Evolutionary conservation across 2,113 vertebrate genomes (phyloP), one percentile per base, ranked within the genome.

Genomic region (Canis aureus): DNA sequence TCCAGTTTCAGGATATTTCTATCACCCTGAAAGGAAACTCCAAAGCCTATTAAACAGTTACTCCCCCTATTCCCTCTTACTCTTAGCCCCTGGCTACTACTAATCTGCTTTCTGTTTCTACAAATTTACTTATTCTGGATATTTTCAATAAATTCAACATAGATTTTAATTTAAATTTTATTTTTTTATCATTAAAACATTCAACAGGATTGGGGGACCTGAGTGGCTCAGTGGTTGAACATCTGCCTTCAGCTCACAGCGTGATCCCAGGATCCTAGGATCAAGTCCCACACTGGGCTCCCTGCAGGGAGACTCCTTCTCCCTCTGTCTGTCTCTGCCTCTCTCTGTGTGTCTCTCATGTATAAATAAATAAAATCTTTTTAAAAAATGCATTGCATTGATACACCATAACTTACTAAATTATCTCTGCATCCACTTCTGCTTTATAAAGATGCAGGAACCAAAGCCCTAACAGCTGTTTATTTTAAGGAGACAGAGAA

Each of bases 401-500:
- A 82, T 22, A 64, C 13, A 81, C 32, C 2, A 22, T 69, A 49
- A 67, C 43, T 66, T 90, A 89, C 23, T 60, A 79, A 93, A 79
- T 57, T 71, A 49, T 76, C 20, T 86, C n/a, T 49, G 20, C 20
- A 19, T 32, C 59, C 29, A 43, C 4, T 22, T n/a, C 35, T 87
- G 51, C 60, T 43, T 79, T 79, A 62, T 38, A 66, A 67, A 95
- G 35, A 71, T 55, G 20, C 49, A 25, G 51, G 64, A n/a, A 85
- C 3, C 3, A 12, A 87, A 92, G 49, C 11, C 74, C 79, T 16
- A n/a, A 35, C 22, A 73, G 25, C 5, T 23, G 38, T 59, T 69
- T 51, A 38, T 95, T 94, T 74, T 43, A 67, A 95, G 59, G 55
- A 90, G n/a, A 60, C 15, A 79, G 84, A 81, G 66, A 80, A 51